phyloP scores from a whole-genome alignment of 2,113 vertebrate genomes.

The Vanacampus margaritifer region DNA sequence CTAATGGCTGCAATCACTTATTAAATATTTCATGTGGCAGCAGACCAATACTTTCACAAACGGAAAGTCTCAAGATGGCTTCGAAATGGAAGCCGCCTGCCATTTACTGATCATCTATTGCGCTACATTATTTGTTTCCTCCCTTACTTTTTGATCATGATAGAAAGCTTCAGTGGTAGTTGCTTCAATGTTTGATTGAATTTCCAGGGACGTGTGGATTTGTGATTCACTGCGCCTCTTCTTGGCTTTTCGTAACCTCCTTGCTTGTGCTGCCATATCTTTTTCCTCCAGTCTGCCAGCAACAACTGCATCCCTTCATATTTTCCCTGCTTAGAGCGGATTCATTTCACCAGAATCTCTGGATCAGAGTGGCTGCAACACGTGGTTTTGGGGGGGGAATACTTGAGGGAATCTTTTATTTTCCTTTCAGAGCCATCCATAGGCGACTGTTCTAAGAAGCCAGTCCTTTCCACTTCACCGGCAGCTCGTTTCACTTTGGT shows the following conservation, averaged over 20 bases:
- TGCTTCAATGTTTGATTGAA: constrained; percentile 25
- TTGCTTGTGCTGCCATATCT: not conserved
- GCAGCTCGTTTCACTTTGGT: constrained; percentile 12
- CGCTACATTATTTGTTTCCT: not conserved
- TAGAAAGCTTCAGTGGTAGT: constrained; percentile 1
- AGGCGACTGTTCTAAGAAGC: not conserved
- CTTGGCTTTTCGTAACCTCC: constrained; percentile 1
- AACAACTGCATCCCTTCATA: not conserved
- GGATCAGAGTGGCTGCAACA: not conserved
- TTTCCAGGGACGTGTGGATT: constrained; percentile 38
- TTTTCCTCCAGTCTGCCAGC: not conserved
- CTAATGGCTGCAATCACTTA: constrained; percentile 26
- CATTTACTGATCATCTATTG: constrained; percentile 3
- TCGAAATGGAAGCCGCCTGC: not conserved
- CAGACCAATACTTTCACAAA: constrained; percentile 16
- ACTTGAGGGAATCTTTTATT: not conserved
- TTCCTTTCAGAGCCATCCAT: not conserved
- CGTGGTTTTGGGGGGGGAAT: not conserved
- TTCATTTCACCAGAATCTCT: not conserved
- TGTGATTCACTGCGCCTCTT: constrained; percentile 21
- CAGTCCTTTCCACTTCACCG: constrained; percentile 5
- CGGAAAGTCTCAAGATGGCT: not conserved
- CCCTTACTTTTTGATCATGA: not conserved
- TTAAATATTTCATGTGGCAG: constrained; percentile 25
- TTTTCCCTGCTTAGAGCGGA: not conserved